These are phyloP conservation scores for Vanessa atalanta DNA, from an alignment of 1,140 invertebrate species.

Conservation along the genomic window DNA sequence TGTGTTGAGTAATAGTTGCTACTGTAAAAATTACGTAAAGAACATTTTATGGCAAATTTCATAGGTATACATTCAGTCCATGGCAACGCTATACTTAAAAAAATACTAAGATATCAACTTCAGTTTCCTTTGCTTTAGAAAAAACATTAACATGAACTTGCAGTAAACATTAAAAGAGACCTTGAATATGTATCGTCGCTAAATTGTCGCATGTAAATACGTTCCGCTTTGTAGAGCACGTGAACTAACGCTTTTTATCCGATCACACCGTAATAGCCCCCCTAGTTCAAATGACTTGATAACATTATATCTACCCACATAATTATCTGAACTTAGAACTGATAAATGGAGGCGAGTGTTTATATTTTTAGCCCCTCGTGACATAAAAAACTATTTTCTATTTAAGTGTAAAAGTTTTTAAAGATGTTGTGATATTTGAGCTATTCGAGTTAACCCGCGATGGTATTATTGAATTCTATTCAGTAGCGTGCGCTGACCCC, in stretches of 20 bases:
- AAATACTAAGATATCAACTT: no score
- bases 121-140: no score
- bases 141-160: no score
- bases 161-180: conserved; percentile 9
- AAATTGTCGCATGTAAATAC: conserved; percentile 29
- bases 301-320: background rate
- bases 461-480: conserved; percentile 35
- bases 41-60: no score
- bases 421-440: conserved; percentile 20
- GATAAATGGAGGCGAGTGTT: background rate
- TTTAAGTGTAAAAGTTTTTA: background rate
- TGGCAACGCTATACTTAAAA: no score
- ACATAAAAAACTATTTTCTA: no score
- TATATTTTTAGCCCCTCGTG: background rate
- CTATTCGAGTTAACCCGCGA: conserved; percentile 19
- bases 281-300: conserved; percentile 4
- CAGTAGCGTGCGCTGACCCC: conserved; percentile 42
- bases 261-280: conserved; percentile 23
- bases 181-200: conserved; percentile 26
- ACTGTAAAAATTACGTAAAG: no score
- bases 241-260: conserved; percentile 16
- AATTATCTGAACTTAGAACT: background rate
- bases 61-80: no score
- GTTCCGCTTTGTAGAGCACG: conserved; percentile 26
- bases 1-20: no score